These are phyloP conservation scores for Phylloscopus collybita DNA, from an alignment of 2,797 vertebrate species.

Conservation along the genomic window DNA sequence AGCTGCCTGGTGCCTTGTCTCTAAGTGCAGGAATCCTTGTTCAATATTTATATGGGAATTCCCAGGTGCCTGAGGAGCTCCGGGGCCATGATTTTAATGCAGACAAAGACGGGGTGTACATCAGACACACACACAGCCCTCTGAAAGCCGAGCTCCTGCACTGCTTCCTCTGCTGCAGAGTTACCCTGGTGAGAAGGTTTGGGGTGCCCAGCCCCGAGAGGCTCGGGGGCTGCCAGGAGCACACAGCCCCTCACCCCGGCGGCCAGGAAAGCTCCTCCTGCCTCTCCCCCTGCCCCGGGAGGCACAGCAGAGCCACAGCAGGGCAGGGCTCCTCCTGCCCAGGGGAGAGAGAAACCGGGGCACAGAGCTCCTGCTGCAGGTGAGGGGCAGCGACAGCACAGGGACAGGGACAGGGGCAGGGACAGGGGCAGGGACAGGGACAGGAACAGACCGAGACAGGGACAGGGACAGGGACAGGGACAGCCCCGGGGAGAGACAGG, in stretches of 20 bases:
- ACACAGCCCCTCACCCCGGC: rapidly evolving
- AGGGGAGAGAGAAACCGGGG: neutral
- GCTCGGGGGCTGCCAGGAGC: neutral
- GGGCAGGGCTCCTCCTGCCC: no score
- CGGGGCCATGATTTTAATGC: neutral
- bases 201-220: neutral
- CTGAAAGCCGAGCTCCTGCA: rapidly evolving
- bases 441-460: no score
- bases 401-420: no score
- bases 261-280: no score
- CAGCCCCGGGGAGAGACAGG: neutral
- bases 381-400: no score
- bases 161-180: neutral
- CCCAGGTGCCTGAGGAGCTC: neutral
- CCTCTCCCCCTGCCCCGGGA: no score
- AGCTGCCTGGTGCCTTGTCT: neutral
- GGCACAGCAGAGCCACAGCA: neutral
- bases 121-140: rapidly evolving
- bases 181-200: neutral
- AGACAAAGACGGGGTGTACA: neutral
- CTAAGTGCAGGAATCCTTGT: neutral
- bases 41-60: conserved; percentile 13
- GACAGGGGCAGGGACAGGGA: no score
- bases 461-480: neutral
- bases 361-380: neutral